phyloP scores from a whole-genome alignment of 1,140 invertebrate genomes.

The Psix sp. region DNA sequence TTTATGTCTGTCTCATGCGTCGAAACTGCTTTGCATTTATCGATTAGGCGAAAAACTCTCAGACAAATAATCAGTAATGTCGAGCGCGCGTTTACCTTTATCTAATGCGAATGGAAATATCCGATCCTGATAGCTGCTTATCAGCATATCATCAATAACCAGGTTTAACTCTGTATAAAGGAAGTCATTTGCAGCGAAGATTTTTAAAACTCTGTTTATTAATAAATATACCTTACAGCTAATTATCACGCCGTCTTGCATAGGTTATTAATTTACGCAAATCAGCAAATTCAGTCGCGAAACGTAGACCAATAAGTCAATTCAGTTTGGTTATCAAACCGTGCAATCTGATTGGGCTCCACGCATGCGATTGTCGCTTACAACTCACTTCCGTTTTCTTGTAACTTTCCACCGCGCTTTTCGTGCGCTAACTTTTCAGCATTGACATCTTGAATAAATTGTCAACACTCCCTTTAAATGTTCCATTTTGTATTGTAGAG shows the following conservation, averaged over 20 bases:
- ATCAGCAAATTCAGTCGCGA: slow-evolving; percentile 11
- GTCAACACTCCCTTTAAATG: no score
- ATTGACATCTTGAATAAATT: no score
- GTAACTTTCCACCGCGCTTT: slow-evolving; percentile 16
- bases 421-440: no score
- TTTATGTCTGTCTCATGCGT: not conserved
- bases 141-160: not conserved
- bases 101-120: not conserved
- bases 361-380: slow-evolving; percentile 13
- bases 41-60: not conserved
- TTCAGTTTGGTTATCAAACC: slow-evolving; percentile 34
- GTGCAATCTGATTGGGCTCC: slow-evolving; percentile 40
- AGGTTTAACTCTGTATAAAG: not conserved
- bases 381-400: slow-evolving; percentile 1
- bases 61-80: not conserved
- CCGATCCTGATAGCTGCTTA: no score
- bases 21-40: not conserved
- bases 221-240: not conserved
- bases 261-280: slow-evolving; percentile 17
- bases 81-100: not conserved
- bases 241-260: not conserved
- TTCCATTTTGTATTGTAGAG: no score
- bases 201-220: not conserved
- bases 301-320: slow-evolving; percentile 16
- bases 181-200: not conserved